These are phyloP conservation scores for Perca schrenkii DNA, from an alignment of 2,113 vertebrate species.

Conservation along the genomic window DNA sequence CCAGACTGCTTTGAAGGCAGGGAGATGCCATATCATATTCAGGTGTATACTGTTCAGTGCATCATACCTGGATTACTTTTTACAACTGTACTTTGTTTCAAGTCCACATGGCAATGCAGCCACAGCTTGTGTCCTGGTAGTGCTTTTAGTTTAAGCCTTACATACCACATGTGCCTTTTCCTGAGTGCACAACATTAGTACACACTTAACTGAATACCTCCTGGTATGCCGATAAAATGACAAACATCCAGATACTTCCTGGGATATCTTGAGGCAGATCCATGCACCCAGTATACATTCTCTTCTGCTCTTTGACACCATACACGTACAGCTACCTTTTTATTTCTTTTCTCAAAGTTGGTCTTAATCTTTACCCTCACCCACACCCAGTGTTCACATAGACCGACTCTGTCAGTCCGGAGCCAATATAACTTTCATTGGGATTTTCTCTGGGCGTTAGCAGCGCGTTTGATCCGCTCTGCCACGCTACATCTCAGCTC, in stretches of 20 bases:
- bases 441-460: slow-evolving; percentile 27
- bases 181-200: neutral
- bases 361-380: neutral
- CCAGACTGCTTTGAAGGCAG: neutral
- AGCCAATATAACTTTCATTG: slow-evolving; percentile 38
- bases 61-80: neutral
- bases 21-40: neutral
- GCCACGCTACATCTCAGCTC: slow-evolving; percentile 36
- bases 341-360: slow-evolving; percentile 15
- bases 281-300: neutral
- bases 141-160: neutral
- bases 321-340: neutral
- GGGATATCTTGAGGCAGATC: neutral
- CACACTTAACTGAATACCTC: neutral
- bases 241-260: neutral
- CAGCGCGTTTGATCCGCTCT: slow-evolving; percentile 38
- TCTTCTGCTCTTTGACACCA: neutral
- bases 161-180: neutral
- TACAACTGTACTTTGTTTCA: neutral
- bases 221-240: neutral
- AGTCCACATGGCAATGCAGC: neutral
- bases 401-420: slow-evolving; percentile 22
- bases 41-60: neutral
- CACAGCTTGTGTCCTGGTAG: neutral
- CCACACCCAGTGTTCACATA: slow-evolving; percentile 1